phyloP scores from a whole-genome alignment of 2,888 invertebrate species.

The Busseola fusca region DNA sequence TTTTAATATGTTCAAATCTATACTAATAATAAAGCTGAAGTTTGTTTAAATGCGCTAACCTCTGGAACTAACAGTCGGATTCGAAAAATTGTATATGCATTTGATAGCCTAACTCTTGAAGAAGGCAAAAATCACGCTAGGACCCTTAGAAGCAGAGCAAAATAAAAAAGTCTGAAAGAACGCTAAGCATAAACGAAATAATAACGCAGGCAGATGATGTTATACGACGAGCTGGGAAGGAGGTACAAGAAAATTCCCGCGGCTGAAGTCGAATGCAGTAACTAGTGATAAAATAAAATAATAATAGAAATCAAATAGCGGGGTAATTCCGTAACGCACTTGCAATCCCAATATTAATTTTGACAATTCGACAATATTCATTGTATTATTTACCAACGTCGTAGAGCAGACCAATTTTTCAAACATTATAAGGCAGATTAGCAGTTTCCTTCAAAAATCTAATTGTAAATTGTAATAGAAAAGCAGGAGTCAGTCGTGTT shows the following conservation, averaged over 20 bases:
- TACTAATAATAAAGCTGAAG: background rate
- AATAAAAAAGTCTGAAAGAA: background rate
- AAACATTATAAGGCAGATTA: background rate
- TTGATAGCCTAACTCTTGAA: background rate
- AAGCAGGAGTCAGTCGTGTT: background rate
- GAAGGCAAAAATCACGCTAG: background rate
- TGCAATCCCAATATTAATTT: background rate
- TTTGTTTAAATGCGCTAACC: background rate
- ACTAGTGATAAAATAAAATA: background rate
- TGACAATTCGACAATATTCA: background rate
- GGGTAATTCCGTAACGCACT: background rate
- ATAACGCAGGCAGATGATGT: background rate
- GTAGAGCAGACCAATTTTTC: background rate
- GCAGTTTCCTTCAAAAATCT: background rate
- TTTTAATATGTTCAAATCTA: slow-evolving; percentile 15
- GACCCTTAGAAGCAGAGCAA: background rate
- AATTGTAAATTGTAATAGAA: background rate
- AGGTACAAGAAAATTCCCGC: background rate
- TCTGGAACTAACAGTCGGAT: background rate
- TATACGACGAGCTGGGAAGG: background rate
- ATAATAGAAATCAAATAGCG: background rate
- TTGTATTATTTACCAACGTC: background rate
- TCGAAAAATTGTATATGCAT: background rate
- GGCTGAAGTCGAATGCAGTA: background rate
- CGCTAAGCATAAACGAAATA: background rate